Conservation (phyloP, 2,113 vertebrate species). For the Isichthys henryi region DNA sequence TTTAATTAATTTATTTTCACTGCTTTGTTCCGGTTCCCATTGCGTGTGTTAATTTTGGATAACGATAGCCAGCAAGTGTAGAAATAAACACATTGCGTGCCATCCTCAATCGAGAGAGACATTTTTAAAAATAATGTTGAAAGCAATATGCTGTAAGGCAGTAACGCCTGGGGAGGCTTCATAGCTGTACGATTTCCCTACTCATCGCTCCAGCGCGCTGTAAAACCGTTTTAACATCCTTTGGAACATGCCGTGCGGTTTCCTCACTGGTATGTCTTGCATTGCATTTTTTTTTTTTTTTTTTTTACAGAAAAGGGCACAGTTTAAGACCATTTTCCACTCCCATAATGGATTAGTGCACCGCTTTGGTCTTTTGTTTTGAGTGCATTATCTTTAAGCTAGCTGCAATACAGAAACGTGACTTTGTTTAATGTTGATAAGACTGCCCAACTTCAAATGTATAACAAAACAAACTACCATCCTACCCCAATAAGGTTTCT, state of each 20-base stretch:
- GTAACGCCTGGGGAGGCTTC: not conserved
- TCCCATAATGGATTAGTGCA: not conserved
- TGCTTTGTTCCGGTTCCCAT: not conserved
- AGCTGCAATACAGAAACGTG: not conserved
- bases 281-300: not conserved
- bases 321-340: not conserved
- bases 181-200: not conserved
- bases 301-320: not conserved
- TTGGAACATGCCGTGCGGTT: not conserved
- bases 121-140: not conserved
- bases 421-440: not conserved
- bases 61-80: not conserved
- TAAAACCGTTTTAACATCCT: not conserved
- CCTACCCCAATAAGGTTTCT: constrained; percentile 21
- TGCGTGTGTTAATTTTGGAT: not conserved
- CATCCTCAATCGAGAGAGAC: not conserved
- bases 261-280: not conserved
- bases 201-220: not conserved
- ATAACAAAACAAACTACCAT: constrained; percentile 23
- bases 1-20: not conserved
- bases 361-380: not conserved
- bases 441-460: not conserved
- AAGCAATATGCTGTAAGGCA: not conserved
- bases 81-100: not conserved
- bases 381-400: not conserved